A percentile compares a stretch with the other conserved stretches of the same genome.
These are phyloP conservation scores for Paradisaea rubra DNA, from an alignment of 2,113 vertebrate species.

Conservation along the genomic window DNA sequence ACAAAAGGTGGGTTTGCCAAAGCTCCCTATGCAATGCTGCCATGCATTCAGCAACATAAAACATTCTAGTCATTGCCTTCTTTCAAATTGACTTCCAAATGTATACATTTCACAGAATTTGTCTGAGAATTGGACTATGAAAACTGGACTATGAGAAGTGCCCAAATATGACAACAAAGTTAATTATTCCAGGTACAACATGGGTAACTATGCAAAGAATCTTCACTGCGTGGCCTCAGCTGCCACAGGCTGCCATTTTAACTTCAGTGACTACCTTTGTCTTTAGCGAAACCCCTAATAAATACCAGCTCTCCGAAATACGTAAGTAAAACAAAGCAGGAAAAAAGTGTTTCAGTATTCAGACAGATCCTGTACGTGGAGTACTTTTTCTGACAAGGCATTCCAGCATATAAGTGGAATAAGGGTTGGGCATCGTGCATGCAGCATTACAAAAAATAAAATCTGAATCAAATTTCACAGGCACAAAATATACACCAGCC, in stretches of 20 bases:
- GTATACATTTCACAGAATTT: not conserved
- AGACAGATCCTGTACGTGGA: not conserved
- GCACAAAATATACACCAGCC: not conserved
- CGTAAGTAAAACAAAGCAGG: accelerated
- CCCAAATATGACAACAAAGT: not conserved
- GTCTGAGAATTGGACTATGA: not conserved
- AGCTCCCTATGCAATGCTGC: not conserved
- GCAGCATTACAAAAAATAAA: not conserved
- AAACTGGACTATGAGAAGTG: not conserved
- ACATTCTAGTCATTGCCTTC: not conserved
- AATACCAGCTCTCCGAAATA: not conserved
- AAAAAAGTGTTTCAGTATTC: not conserved
- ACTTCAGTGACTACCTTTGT: not conserved
- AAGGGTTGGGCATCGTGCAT: accelerated
- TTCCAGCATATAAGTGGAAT: not conserved
- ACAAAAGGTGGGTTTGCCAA: not conserved
- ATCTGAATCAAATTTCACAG: not conserved
- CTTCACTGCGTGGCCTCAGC: not conserved
- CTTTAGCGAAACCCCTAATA: not conserved
- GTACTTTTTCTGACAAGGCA: not conserved
- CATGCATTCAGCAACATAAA: not conserved
- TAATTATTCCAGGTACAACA: not conserved
- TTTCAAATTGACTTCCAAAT: not conserved
- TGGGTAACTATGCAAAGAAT: not conserved
- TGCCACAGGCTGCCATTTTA: not conserved